Evolutionary conservation across 2,113 vertebrate genomes (phyloP), one percentile per base, ranked within the genome.

Genomic region (Arothron firmamentum): DNA sequence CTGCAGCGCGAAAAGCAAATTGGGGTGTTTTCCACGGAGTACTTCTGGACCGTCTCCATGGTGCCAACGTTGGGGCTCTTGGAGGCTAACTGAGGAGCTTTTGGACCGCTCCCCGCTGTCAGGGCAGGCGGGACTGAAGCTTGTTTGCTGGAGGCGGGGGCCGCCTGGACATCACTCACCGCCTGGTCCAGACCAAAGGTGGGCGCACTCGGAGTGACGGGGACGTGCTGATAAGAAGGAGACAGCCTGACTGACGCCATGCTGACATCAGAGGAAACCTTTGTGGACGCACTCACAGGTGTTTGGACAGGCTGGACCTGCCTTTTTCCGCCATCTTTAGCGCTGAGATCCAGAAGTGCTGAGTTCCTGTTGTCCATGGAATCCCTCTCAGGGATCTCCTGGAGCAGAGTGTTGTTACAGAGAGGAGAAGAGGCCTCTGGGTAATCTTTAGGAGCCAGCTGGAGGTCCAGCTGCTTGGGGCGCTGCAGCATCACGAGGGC

Each of bases 1-100:
- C 95, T 97, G 69, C 96, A 97, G 0, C 95, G 92, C 8, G 96
- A 99, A 77, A 99, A 95, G 80, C 93, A 96, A 63, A 96, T 94
- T 0, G 95, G 93, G 0, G 93, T 95, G 21, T 96, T 94, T 68
- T 96, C 93, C 8, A 94, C 93, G 0, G 88, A 94, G 77, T 94
- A 94, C 59, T 94, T 97, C 87, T 95, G 95, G 56, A 94, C 85
- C 0, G 91, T 93, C 73, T 97, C 94, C 85, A 95, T 90, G 9
- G 92, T 89, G 0, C 66, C 84, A 0, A 88, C 58, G 5, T 85
- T 80, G 0, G 88, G 90, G 0, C 89, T 89, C 59, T 85, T 74
- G 2, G 86, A 75, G 15, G 90, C 81, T 81, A 93, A 92, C 72
- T 95, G 92, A 0, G 92, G 90, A 64, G 90, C 90, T 51, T 93